Conservation (phyloP, 2,113 vertebrate species). For the Phaethornis superciliosus region DNA sequence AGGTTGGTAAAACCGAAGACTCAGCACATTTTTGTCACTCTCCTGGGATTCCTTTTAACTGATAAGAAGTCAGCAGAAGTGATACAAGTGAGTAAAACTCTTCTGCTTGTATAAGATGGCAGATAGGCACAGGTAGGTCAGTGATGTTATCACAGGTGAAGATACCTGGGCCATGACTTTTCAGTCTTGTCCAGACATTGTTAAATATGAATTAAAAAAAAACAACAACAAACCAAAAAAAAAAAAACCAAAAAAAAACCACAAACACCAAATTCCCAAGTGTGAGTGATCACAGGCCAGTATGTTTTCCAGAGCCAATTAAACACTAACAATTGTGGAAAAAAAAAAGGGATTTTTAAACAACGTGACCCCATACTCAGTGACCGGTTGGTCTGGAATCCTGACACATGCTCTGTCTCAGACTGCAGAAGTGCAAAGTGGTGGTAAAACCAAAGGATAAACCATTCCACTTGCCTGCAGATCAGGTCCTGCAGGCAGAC, state of each 20-base stretch:
- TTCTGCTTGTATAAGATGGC: rapidly evolving
- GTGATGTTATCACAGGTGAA: not conserved
- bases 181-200: not conserved
- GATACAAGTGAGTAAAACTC: not conserved
- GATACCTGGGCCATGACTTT: not conserved
- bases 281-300: not conserved
- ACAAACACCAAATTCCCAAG: not conserved
- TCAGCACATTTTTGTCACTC: not conserved
- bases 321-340: not conserved
- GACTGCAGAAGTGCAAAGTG: not conserved
- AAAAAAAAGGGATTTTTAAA: not conserved
- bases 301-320: not conserved
- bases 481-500: not conserved
- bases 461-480: not conserved
- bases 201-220: not conserved
- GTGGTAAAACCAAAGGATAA: not conserved
- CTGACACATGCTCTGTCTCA: not conserved
- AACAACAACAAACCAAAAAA: not conserved
- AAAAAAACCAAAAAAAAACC: not conserved
- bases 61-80: not conserved
- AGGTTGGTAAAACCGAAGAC: not conserved
- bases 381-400: not conserved
- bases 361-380: not conserved
- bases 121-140: rapidly evolving
- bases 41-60: not conserved